Evolutionary conservation across 1,140 invertebrate genomes (phyloP).

Genomic region (Drosophila ambigua): DNA sequence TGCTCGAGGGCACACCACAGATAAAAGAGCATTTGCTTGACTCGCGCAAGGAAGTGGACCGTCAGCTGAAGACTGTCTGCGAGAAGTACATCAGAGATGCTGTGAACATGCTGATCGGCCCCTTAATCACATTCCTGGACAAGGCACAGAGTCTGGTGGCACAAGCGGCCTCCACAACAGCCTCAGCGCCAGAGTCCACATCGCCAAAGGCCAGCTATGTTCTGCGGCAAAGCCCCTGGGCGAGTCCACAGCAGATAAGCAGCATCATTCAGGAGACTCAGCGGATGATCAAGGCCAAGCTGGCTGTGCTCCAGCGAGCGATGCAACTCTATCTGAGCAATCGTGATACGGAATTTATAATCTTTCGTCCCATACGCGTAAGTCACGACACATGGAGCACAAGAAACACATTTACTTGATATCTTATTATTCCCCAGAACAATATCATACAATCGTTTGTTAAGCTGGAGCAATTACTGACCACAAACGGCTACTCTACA

Average conservation of each 20-base stretch:
- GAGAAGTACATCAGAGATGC: conserved; percentile 94
- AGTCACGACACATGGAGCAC: conserved; percentile 40
- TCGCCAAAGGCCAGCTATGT: conserved; percentile 60
- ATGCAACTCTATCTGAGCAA: conserved; percentile 98
- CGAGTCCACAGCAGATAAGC: conserved; percentile 85
- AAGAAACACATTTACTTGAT: neutral
- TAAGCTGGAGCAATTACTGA: conserved; percentile 91
- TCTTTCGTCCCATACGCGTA: conserved; percentile 96
- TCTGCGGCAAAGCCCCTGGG: conserved; percentile 84
- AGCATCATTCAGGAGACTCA: conserved; percentile 87
- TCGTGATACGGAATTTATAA: conserved; percentile 97
- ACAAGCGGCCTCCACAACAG: conserved; percentile 10
- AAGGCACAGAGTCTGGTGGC: conserved; percentile 86
- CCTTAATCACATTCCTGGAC: conserved; percentile 89
- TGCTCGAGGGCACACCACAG: conserved; percentile 95
- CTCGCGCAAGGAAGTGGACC: conserved; percentile 97
- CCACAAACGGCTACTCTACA: conserved; percentile 88
- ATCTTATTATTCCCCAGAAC: conserved; percentile 86
- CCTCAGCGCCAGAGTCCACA: conserved; percentile 16
- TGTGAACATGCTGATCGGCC: conserved; percentile 90
- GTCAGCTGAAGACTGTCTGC: conserved; percentile 95
- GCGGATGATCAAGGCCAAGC: conserved; percentile 90
- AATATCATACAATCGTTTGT: conserved; percentile 94
- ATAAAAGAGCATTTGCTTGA: conserved; percentile 96
- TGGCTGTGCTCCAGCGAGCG: conserved; percentile 91